Conservation (phyloP, 2,797 vertebrate species). For the Malacoctenus gilli region DNA sequence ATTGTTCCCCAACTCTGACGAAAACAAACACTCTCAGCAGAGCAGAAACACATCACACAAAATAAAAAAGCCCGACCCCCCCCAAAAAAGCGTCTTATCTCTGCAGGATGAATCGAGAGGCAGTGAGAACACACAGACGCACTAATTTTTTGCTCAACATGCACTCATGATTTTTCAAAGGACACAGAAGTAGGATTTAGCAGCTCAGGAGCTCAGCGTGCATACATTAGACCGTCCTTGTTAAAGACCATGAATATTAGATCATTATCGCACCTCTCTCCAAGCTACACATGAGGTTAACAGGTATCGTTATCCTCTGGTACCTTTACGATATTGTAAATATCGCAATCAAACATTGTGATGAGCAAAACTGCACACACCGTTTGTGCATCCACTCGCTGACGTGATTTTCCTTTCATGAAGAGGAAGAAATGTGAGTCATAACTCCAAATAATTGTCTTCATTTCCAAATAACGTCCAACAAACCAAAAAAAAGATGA, state of each 20-base stretch:
- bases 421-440: too few species aligned
- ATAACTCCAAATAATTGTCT: too few species aligned
- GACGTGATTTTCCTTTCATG: too few species aligned
- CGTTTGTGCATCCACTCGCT: too few species aligned
- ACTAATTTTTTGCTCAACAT: constrained; percentile 49
- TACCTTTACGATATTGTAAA: constrained; percentile 18
- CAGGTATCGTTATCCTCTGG: constrained; percentile 4
- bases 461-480: too few species aligned
- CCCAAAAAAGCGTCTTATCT: constrained; percentile 21
- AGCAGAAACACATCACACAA: constrained; percentile 5
- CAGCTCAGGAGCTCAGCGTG: constrained; percentile 36
- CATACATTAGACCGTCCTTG: constrained; percentile 54
- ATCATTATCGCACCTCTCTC: constrained; percentile 45
- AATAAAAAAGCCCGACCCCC: too few species aligned
- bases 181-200: constrained; percentile 40
- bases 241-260: constrained; percentile 54
- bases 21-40: constrained; percentile 52
- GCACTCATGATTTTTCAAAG: constrained; percentile 41
- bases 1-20: constrained; percentile 52
- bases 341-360: constrained; percentile 9
- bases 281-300: constrained; percentile 7
- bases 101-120: constrained; percentile 43
- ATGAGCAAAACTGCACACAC: neutral
- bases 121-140: constrained; percentile 32
- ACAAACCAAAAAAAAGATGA: too few species aligned